Evolutionary conservation across 2,113 vertebrate species (phyloP), one percentile per base, ranked within the genome.

Genomic region (Sebastes schlegelii): DNA sequence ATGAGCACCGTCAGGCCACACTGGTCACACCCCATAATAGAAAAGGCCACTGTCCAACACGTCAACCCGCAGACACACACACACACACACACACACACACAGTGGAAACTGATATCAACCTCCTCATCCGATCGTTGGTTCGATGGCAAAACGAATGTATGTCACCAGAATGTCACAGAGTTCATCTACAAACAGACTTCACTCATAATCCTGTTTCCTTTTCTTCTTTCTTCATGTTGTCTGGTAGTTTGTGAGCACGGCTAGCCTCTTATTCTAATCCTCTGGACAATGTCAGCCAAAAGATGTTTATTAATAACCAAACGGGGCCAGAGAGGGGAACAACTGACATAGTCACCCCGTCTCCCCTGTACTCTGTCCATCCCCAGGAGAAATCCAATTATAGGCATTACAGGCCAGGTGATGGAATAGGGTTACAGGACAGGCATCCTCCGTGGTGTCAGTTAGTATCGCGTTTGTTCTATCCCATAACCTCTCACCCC

Each of bases 281-380:
- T 7, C 19, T 1, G 73, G 86, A 92, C 91, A 92, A 93, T 93
- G 91, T 93, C 92, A 93, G 92, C 92, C 92, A 93, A 91, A 88
- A 87, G 83, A 86, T 77, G 81, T 86, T 90, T 92, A 93, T 93
- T 92, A 91, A 92, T 92, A 91, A 89, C 89, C 49, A 48, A n/a
- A 58, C 42, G 74, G 66, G 73, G 79, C 71, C 72, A 71, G 64
- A 45, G 84, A 51, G 66, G 65, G 77, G 77, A 81, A 86, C 87
- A 70, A 77, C 79, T 87, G 58, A 74, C 82, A 91, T 79, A 85
- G 74, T 88, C 86, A 79, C 54, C 74, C 76, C 42, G 14, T 52
- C 49, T 48, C 54, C 65, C 21, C 46, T 66, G 34, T 80, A 66
- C 55, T 58, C 75, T 23, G n/a, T 89, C 78, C 63, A 81, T 72